Evolutionary conservation across 2,888 invertebrate genomes (phyloP), one percentile per base, ranked within the genome.

Genomic region (Dioctria linearis): DNA sequence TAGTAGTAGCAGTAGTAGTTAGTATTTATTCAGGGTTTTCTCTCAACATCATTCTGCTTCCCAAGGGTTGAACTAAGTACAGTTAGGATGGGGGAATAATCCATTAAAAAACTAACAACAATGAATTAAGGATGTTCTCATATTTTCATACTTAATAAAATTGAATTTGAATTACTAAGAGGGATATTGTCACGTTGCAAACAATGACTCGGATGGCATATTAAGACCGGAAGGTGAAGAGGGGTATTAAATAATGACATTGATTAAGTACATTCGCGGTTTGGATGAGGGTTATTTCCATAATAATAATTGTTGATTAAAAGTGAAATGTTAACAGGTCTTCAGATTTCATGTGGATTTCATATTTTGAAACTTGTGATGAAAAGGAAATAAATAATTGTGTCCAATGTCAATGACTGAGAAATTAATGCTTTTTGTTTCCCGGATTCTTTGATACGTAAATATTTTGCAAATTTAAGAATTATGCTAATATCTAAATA

Each of bases 71-170:
- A n/a, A 40, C 39, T 40, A 37, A 40, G 39, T n/a, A 42, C 51
- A n/a, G 39, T 37, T 9, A 51, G 51, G 5, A 8, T 25, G 3
- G 25, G 54, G 42, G 57, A 13, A 13, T 59, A 40, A n/a, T 39
- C 73, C 42, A 51, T 42, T 25, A 73, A 57, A 57, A 25, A 25
- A 42, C 40, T 40, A 5, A 51, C 57, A 57, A 11, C 73, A 73
- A 73, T 73, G 57, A 73, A 73, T 73, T 73, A 59, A 73, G 73
- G 73, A 73, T 73, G 73, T 57, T 73, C 57, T 42, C 73, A 57
- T 73, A 73, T 73, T 73, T 57, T 73, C 59, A 57, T 73, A 73
- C 73, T 73, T 73, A 57, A 73, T 73, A 57, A 73, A 73, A 73
- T 73, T 73, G 73, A 73, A 73, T 73, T 57, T 73, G 73, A 57